Percentiles rank a stretch among this genome's conserved stretches.
Conservation (phyloP, 2,113 vertebrate species). For the Azemiops feae region DNA sequence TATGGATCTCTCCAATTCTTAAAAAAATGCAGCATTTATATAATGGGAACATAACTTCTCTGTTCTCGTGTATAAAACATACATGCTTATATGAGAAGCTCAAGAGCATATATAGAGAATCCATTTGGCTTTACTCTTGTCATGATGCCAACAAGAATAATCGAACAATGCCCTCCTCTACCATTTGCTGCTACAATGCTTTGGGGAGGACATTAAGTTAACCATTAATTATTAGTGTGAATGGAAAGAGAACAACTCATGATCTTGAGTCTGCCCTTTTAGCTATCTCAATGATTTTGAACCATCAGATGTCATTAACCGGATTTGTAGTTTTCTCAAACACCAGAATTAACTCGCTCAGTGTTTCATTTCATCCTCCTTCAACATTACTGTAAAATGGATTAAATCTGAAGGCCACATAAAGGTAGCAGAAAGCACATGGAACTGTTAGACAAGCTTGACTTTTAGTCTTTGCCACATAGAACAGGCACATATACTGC, state of each 20-base stretch:
- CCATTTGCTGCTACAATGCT: not conserved
- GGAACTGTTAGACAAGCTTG: not conserved
- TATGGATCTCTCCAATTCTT: not conserved
- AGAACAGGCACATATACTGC: not conserved
- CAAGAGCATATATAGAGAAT: not conserved
- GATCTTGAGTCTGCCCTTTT: not conserved
- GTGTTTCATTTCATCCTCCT: not conserved
- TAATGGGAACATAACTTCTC: not conserved
- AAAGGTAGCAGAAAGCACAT: not conserved
- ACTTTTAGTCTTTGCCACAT: fast-evolving
- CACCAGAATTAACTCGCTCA: not conserved
- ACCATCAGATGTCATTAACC: not conserved
- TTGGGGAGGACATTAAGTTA: not conserved
- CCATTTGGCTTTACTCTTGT: not conserved
- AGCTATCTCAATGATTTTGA: not conserved
- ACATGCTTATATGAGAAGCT: not conserved
- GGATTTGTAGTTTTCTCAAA: not conserved
- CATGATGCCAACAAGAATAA: not conserved
- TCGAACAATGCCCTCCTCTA: no score
- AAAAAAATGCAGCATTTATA: not conserved
- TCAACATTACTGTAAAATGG: not conserved
- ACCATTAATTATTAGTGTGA: not conserved
- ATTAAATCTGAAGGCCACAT: not conserved
- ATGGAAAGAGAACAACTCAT: not conserved
- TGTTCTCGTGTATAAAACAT: not conserved